Evolutionary conservation across 1,140 invertebrate genomes (phyloP).

Genomic region (Mylabris phalerata): DNA sequence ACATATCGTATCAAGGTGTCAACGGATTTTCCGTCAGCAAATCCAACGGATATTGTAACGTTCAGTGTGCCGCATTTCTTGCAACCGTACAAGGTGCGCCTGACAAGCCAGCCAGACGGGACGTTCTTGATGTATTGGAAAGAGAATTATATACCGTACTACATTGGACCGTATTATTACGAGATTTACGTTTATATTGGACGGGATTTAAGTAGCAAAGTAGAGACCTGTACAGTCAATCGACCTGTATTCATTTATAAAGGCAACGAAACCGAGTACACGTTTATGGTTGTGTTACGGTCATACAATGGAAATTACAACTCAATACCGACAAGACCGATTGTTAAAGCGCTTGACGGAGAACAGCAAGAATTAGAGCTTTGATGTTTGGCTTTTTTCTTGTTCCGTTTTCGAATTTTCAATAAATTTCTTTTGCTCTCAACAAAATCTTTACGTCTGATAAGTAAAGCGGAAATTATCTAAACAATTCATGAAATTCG

Average conservation of each 20-base stretch:
- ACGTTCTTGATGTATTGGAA: constrained; percentile 32
- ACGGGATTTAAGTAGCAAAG: constrained; percentile 16
- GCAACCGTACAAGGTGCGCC: constrained; percentile 29
- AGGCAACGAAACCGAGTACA: constrained; percentile 29
- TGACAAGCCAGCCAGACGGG: constrained; percentile 24
- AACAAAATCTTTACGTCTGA: no score
- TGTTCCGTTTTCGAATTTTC: no score
- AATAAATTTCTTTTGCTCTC: no score
- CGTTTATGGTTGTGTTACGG: constrained; percentile 28
- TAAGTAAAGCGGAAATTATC: no score
- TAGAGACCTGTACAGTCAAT: constrained; percentile 26
- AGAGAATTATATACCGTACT: constrained; percentile 29
- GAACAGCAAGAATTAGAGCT: no score
- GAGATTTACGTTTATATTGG: constrained; percentile 30
- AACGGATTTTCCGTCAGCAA: constrained; percentile 23
- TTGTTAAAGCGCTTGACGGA: not conserved
- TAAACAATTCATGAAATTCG: no score
- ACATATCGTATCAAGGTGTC: constrained; percentile 28
- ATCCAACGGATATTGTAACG: constrained; percentile 19
- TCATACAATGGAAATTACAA: constrained; percentile 23
- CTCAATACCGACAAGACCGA: constrained; percentile 16
- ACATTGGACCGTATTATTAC: constrained; percentile 27
- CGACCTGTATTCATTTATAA: constrained; percentile 28
- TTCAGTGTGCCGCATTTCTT: constrained; percentile 27
- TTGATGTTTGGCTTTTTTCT: no score